These are phyloP conservation scores for Sapayoa aenigma DNA, from an alignment of 2,113 vertebrate species.

Conservation along the genomic window DNA sequence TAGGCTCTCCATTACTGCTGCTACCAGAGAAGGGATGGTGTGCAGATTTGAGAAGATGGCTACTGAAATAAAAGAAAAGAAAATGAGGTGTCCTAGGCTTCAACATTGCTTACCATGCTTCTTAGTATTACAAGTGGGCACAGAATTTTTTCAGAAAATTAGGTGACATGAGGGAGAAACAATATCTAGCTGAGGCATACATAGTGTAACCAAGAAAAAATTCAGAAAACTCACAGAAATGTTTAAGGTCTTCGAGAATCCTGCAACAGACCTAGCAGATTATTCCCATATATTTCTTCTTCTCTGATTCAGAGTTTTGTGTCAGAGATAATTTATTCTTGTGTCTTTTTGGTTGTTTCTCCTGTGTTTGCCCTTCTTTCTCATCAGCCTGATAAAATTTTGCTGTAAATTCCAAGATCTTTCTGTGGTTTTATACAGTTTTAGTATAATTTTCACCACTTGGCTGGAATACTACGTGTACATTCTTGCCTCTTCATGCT, in stretches of 20 bases:
- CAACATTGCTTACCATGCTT: not conserved
- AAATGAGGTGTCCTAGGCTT: not conserved
- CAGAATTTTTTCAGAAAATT: not conserved
- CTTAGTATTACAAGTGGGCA: not conserved
- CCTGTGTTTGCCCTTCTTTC: not conserved
- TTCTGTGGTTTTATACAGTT: not conserved
- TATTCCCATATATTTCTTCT: not conserved
- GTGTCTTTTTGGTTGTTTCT: not conserved
- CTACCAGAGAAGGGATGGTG: not conserved
- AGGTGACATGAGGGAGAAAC: not conserved
- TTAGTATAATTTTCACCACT: not conserved
- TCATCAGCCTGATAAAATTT: not conserved
- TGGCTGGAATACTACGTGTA: not conserved
- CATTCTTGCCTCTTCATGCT: not conserved
- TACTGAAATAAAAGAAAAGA: not conserved
- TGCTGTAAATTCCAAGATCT: not conserved
- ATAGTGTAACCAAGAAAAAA: not conserved
- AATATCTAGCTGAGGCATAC: not conserved
- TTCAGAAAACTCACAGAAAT: not conserved
- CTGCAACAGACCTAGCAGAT: rapidly evolving
- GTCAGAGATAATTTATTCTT: not conserved
- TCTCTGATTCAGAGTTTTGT: not conserved
- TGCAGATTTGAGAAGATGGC: not conserved
- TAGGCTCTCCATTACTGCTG: not conserved
- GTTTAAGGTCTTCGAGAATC: not conserved